Evolutionary conservation across 2,888 invertebrate species (phyloP), one percentile per base, ranked within the genome.

Genomic region (Agrotis ipsilon): DNA sequence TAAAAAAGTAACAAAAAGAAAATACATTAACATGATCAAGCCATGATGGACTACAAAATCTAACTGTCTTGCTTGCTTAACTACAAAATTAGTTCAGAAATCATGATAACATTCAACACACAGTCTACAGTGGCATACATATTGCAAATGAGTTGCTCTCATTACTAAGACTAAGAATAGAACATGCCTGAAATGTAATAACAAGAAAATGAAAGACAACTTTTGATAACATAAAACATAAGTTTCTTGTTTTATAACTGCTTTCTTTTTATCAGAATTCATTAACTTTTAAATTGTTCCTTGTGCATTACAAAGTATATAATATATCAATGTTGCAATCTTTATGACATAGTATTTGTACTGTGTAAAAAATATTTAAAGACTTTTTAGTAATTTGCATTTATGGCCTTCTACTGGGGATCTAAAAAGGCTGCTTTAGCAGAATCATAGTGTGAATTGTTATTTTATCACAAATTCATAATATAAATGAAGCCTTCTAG

Each of bases 41-140:
- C 52, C 13, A 52, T 72, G 64, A 59, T 81, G 59, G 63, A 54
- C 63, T 64, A 61, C 27, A 51, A 52, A 52, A 58, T 39, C 39
- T 59, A 65, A 75, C 54, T 32, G 64, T 55, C 61, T 77, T 81
- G 79, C 63, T 62, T 72, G 63, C 51, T 54, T 59, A 54, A 18
- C 60, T 62, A 46, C 52, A 14, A 64, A 62, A 65, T 81, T 65
- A 46, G 49, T 76, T 67, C 43, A 66, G 32, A 68, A 60, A 49
- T 32, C 49, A 76, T 55, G 49, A 76, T 75, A 45, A 62, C 58
- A 66, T 51, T 60, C 11, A 63, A 76, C 32, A 52, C 32, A 18
- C 55, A 49, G 43, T 54, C 49, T 58, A 54, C 24, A 58, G 19
- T 27, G 45, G 43, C 55, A 39, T 59, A 62, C 51, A 49, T 58